Base-by-base conservation (phyloP, 2,113 vertebrate genomes). In the Formicarius rufipectus region DNA sequence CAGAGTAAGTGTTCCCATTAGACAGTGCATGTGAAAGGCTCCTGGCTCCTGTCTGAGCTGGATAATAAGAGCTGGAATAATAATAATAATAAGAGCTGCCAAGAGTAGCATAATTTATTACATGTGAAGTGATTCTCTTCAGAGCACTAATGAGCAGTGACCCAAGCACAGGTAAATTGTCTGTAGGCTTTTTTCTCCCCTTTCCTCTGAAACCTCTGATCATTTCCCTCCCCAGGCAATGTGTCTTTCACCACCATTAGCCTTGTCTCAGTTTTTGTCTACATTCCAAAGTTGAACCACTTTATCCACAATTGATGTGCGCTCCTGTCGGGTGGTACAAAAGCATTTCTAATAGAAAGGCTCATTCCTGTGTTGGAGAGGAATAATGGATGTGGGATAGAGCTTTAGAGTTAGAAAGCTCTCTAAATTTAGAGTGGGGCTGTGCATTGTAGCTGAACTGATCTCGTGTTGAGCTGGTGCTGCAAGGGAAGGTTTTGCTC, bases 131-230 rank as follows among this genome's bases (percentile, higher is more conserved):
- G 78, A 74, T 89, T 89, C 62, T 90, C 58, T 76, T 84, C 67
- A 30, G 44, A 90, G 63, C 82, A 23, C 90, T 90, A 96, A 94
- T 73, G 67, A 89, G 89, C 6, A 3, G 27, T 80, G 87, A 90
- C 90, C 75, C 59, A 76, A 85, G 84, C 82, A n/a, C 55, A 80
- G 71, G 75, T 91, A 83, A 88, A 82, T 80, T 81, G 69, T 78
- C 56, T 53, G 31, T 23, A 69, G 56, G 24, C 5, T 63, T 87
- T 73, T 77, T 33, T 12, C 62, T 8, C 13, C 7, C 16, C 7
- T 91, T 87, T 69, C n/a, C 55, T 86, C 59, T 50, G 60, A 86
- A 93, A 83, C 50, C 84, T 91, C 17, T 88, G 87, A 88, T 96
- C 84, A 40, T 90, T 94, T 89, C 31, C 55, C 58, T 95, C 90